Conservation (phyloP, 2,113 vertebrate genomes). For the Zosterops japonicus region DNA sequence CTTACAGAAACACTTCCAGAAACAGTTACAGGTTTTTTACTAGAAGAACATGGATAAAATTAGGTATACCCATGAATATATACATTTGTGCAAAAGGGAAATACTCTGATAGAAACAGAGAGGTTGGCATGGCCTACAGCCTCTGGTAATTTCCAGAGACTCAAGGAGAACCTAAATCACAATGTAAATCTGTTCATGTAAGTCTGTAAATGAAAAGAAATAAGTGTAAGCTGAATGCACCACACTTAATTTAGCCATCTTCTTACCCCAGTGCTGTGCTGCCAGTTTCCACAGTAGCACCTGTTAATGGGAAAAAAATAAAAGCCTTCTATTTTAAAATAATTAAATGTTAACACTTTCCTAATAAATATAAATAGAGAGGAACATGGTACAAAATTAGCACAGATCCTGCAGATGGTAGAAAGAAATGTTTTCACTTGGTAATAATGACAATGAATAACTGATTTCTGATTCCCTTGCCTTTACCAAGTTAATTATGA, state of each 20-base stretch:
- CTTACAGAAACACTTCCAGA: background rate
- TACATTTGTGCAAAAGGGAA: background rate
- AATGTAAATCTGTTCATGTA: background rate
- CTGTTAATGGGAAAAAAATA: background rate
- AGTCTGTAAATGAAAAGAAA: background rate
- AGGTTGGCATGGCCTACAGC: background rate
- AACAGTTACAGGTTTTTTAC: background rate
- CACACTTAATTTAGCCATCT: background rate
- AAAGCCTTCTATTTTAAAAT: slow-evolving; percentile 43
- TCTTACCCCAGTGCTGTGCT: background rate
- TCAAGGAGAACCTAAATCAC: background rate
- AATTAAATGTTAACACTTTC: slow-evolving; percentile 32
- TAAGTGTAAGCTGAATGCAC: background rate
- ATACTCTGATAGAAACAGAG: background rate
- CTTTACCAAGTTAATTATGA: slow-evolving; percentile 63
- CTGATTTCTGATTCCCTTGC: slow-evolving; percentile 56
- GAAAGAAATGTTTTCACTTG: slow-evolving; percentile 39
- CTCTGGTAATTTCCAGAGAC: background rate
- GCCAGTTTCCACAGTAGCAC: background rate
- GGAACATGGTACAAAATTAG: slow-evolving; percentile 15
- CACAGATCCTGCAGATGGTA: slow-evolving; percentile 22
- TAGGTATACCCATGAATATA: background rate
- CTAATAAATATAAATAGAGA: slow-evolving; percentile 43
- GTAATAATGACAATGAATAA: slow-evolving; percentile 54
- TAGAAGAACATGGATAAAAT: background rate